Conservation (phyloP, 2,888 invertebrate genomes). For the Drosophila paucipuncta region DNA sequence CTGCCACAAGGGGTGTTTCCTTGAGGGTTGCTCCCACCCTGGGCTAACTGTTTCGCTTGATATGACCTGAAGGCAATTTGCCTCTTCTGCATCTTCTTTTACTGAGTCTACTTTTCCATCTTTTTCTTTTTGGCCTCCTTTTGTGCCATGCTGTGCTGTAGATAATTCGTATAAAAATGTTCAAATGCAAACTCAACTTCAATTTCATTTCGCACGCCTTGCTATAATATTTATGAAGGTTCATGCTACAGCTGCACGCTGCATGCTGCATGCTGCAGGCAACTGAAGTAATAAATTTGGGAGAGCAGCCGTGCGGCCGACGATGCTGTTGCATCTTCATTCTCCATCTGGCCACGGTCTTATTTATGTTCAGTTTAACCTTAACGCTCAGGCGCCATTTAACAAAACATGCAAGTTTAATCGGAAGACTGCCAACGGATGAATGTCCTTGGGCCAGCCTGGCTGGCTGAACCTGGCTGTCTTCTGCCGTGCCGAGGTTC, state of each 20-base stretch:
- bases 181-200: conserved; percentile 61
- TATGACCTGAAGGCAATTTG: conserved; percentile 29
- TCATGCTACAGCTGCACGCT: conserved; percentile 30
- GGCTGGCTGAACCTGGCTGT: conserved; percentile 8
- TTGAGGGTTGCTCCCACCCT: conserved; percentile 13
- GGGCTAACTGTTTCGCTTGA: conserved; percentile 22
- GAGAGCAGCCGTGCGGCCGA: conserved; percentile 31
- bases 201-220: conserved; percentile 58
- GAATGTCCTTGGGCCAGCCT: conserved; percentile 44
- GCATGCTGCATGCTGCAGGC: conserved; percentile 44
- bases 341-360: conserved; percentile 40
- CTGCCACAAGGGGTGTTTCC: conserved; percentile 5
- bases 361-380: conserved; percentile 77
- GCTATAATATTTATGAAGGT: conserved; percentile 67
- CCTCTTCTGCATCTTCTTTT: not conserved
- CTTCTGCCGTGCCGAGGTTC: conserved; percentile 25
- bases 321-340: conserved; percentile 31
- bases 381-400: conserved; percentile 78
- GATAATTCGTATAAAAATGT: conserved; percentile 60
- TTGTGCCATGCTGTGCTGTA: conserved; percentile 13
- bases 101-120: not conserved
- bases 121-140: not conserved
- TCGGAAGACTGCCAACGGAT: conserved; percentile 46
- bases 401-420: conserved; percentile 76
- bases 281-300: conserved; percentile 64